Base-by-base conservation (phyloP, 2,797 vertebrate species). In the Acrossocheilus fasciatus region DNA sequence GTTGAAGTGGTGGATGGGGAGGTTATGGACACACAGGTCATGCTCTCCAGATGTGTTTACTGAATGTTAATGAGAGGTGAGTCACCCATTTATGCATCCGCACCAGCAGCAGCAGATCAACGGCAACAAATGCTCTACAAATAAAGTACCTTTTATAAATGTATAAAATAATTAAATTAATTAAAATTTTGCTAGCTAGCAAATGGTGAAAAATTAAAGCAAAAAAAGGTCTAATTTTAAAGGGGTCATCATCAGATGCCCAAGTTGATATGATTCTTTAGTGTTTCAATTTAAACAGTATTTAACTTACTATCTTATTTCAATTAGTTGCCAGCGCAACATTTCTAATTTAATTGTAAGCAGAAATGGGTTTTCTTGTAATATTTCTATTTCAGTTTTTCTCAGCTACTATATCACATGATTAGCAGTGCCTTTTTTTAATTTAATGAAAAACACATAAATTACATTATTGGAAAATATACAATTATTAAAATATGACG, bases 51-150 rank as follows among this genome's bases (percentile, higher is more conserved):
- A 87, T 68, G 77, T 69, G 76, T 84, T 81, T 59, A 80, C 59
- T 84, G 66, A 87, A 84, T 87, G 70, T 69, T 52, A 87, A 45
- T 66, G 36, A 84, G 70, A 20, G 36, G 20, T 47, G 39, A 84
- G 75, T 81, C 82, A 84, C n/a, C 69, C 0, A 4, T 57, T 72
- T 73, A 80, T 78, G 54, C 50, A 52, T 41, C 41, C 18, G 73
- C 11, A 9, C 54, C 0, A 0, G 30, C 52, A 20, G 62, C 20
- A 73, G 43, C 68, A 54, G 36, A 69, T 82, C 76, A 82, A 2
- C n/a, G 41, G n/a, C 10, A 39, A 39, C 36, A 39, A 39, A 36
- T 36, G 3, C 34, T 1, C 5, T 41, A 41, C 39, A 7, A 41
- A 41, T 41, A 41, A 41, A 41, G 3, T 39, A 69, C 1, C 9